These are phyloP conservation scores for Bovichtus variegatus DNA, from an alignment of 2,797 vertebrate genomes.

Conservation along the genomic window DNA sequence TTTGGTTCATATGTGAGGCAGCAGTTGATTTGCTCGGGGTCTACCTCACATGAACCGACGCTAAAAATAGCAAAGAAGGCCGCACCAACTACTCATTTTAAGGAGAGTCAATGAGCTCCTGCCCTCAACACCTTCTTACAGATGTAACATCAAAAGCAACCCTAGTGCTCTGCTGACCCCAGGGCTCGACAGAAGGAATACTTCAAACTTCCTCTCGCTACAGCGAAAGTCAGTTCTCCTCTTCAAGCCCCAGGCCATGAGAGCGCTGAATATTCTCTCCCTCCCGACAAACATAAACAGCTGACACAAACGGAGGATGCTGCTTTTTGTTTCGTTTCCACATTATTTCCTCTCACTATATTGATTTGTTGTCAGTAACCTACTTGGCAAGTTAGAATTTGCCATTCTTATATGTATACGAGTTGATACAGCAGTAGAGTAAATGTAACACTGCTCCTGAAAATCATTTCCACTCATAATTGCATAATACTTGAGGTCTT, in stretches of 20 bases:
- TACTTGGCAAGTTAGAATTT: too few species aligned
- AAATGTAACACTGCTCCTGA: not conserved
- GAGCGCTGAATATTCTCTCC: not conserved
- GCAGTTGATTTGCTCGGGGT: not conserved
- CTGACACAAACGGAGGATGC: constrained; percentile 33
- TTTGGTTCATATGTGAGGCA: too few species aligned
- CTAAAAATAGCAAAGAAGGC: not conserved
- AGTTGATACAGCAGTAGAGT: not conserved
- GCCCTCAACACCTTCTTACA: not conserved
- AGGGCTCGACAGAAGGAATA: not conserved
- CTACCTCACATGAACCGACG: not conserved
- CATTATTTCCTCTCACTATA: not conserved
- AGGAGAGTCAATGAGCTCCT: not conserved
- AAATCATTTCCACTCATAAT: not conserved
- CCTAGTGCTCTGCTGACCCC: not conserved
- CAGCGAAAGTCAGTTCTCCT: constrained; percentile 7
- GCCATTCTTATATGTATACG: too few species aligned
- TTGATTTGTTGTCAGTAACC: not conserved
- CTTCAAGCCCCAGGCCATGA: not conserved
- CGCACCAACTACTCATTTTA: not conserved
- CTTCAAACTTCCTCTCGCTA: constrained; percentile 10
- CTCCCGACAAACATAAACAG: constrained; percentile 31
- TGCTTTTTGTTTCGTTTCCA: constrained; percentile 14
- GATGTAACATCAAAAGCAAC: constrained; percentile 15
- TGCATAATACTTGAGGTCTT: too few species aligned